Base-by-base conservation (phyloP, 1,140 invertebrate genomes). In the Cyrtorhinus lividipennis region DNA sequence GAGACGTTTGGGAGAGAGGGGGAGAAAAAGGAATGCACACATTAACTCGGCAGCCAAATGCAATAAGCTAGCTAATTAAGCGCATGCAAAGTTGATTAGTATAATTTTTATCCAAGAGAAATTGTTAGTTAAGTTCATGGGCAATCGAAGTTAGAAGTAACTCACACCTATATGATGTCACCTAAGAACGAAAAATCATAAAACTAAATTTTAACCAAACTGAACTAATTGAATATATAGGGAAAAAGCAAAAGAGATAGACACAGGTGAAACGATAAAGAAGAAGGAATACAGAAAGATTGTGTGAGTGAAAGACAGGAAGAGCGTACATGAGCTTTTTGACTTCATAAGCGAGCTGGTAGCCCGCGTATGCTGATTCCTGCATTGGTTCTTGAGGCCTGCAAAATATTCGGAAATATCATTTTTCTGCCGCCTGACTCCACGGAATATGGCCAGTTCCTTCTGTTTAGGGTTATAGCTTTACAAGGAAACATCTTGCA, bases 301-400 rank as follows among this genome's bases (percentile, higher is more conserved):
- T 69, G 72, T 59, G 45, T 61, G 65, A 66, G 60, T 68, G 18
- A 64, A 45, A 66, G 62, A 66, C 58, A 67, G 66, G 65, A 57
- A 77, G 75, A 81, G 85, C 89, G 83, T 94, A 95, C 92, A 95
- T 95, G 83, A 95, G 90, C 83, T 95, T 95, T 90, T 95, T 95
- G 81, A 95, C 92, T 92, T 95, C 92, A 84, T 95, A 95, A 83
- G 91, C 90, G 80, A 95, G 89, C 83, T 95, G 92, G 84, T 94
- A 94, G 79, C 90, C 90, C 81, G 90, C 86, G 81, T 92, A 90
- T 80, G 86, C 83, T 77, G 85, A 85, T 79, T 88, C 86, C 56
- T 53, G 48, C 48, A 53, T 53, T 10, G 48, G 10, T 79, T 93
- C 90, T 80, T 84, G 83, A 62, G 63, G 64, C 82, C 85, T 85